Evolutionary conservation across 2,113 vertebrate species (phyloP).

Genomic region (Copsychus sechellarum): DNA sequence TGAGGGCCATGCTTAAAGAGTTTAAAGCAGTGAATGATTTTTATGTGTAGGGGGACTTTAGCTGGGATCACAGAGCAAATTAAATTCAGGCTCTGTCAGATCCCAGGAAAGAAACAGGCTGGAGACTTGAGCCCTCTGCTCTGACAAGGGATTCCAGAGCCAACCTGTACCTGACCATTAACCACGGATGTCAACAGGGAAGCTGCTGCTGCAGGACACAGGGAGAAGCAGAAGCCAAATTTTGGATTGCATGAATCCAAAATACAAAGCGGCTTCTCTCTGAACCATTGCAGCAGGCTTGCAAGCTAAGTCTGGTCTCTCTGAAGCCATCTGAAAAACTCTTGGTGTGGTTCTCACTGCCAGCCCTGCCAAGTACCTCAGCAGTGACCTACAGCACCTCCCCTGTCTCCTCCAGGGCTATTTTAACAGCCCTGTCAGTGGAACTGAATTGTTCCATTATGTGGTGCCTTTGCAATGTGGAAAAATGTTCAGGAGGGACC

Average conservation of each 20-base stretch:
- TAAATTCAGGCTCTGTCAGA: not conserved
- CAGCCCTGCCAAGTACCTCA: not conserved
- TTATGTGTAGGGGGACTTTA: not conserved
- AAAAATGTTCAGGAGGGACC: not conserved
- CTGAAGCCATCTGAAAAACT: constrained; percentile 11
- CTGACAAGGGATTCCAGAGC: not conserved
- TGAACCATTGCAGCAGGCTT: not conserved
- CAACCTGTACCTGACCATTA: fast-evolving
- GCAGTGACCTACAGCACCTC: not conserved
- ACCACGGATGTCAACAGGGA: fast-evolving
- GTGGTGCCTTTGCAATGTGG: not conserved
- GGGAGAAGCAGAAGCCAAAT: not conserved
- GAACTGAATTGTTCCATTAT: constrained; percentile 26
- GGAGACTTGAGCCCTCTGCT: not conserved
- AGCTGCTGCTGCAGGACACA: not conserved
- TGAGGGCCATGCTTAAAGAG: not conserved
- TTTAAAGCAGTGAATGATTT: not conserved
- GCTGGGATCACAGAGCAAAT: not conserved
- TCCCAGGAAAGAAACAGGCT: not conserved
- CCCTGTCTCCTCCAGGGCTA: not conserved
- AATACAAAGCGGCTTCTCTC: not conserved
- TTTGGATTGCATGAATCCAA: not conserved
- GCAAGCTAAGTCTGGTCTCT: not conserved
- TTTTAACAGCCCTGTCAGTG: constrained; percentile 12
- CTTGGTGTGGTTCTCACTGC: not conserved